phyloP scores from a whole-genome alignment of 1,140 invertebrate genomes.

The Diorhabda elongata region DNA sequence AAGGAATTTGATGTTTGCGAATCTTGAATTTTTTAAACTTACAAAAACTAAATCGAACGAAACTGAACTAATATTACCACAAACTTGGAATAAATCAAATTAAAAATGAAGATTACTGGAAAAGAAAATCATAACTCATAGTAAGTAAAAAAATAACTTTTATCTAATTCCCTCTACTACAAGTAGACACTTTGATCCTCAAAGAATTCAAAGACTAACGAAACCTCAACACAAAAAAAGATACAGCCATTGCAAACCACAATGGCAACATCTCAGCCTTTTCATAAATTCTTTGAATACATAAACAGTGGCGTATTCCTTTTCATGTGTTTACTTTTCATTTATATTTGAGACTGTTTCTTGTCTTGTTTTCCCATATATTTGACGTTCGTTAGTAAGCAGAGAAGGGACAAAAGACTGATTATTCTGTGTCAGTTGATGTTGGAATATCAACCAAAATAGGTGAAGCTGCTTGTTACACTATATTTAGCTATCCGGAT shows the following conservation, averaged over 20 bases:
- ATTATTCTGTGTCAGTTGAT: background rate
- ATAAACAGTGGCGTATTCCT: background rate
- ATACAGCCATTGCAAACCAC: background rate
- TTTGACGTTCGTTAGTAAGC: background rate
- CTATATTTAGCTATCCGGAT: no score
- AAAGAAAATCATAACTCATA: no score
- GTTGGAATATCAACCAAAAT: background rate
- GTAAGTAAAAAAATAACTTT: no score
- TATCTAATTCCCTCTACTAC: background rate
- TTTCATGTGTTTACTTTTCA: conserved; percentile 1
- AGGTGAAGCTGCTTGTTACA: background rate
- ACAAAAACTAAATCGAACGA: no score
- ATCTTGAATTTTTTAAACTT: no score
- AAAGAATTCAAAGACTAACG: background rate
- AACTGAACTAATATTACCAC: no score
- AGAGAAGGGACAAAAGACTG: background rate
- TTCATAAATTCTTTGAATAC: conserved; percentile 3
- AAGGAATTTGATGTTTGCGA: no score
- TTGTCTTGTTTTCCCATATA: background rate
- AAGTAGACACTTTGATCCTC: background rate
- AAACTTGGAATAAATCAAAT: no score
- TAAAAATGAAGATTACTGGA: no score
- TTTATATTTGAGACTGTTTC: conserved; percentile 1
- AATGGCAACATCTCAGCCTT: background rate
- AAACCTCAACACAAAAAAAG: background rate